Conservation (phyloP, 2,888 invertebrate species). For the Zygaena filipendulae region DNA sequence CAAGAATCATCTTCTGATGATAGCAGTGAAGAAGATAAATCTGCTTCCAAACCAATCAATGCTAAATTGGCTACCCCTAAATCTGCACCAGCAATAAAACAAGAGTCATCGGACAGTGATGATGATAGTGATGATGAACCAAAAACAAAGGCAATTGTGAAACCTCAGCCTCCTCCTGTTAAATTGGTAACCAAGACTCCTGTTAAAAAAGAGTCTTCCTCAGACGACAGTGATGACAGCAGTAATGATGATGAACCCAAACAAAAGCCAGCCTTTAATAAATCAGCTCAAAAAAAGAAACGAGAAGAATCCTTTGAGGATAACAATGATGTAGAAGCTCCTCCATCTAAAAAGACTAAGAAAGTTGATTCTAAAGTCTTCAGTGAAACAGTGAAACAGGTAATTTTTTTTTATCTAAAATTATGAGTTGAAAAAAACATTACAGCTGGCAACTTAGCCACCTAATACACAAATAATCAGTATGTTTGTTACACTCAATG, state of each 20-base stretch:
- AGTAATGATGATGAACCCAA: constrained; percentile 46
- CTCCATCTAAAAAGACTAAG: constrained; percentile 8
- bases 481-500: no score
- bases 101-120: constrained; percentile 33
- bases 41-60: constrained; percentile 20
- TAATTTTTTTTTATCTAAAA: no score
- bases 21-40: constrained; percentile 37
- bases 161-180: constrained; percentile 18
- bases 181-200: constrained; percentile 22
- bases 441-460: no score
- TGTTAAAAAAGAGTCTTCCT: constrained; percentile 35
- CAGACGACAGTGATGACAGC: constrained; percentile 38
- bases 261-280: constrained; percentile 21
- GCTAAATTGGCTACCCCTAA: constrained; percentile 19
- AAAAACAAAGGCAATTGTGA: constrained; percentile 18
- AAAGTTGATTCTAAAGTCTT: no score
- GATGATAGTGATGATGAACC: constrained; percentile 28
- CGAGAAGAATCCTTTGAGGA: constrained; percentile 8
- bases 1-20: constrained; percentile 33
- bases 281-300: constrained; percentile 18
- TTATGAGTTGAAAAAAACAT: no score
- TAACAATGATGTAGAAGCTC: constrained; percentile 4
- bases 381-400: no score
- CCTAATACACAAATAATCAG: no score
- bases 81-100: constrained; percentile 24